phyloP scores from a whole-genome alignment of 2,113 vertebrate species.

The Setophaga kirtlandii region DNA sequence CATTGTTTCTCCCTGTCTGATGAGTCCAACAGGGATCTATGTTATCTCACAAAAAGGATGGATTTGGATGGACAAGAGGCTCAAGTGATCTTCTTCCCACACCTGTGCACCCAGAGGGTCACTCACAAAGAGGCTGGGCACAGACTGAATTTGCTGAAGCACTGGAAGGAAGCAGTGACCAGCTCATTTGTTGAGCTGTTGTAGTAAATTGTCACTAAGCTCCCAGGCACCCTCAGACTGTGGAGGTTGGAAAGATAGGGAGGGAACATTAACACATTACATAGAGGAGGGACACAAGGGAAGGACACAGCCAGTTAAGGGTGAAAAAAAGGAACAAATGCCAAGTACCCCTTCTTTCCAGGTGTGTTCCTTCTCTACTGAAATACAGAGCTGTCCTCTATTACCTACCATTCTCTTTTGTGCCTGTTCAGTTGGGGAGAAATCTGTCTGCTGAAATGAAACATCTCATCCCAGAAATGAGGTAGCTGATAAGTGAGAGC shows the following conservation, averaged over 20 bases:
- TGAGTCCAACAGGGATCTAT: neutral
- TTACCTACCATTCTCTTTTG: constrained; percentile 2
- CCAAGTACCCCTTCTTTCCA: neutral
- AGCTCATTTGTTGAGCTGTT: neutral
- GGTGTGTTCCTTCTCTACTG: neutral
- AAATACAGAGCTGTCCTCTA: neutral
- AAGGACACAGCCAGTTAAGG: neutral
- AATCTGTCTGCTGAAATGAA: constrained; percentile 30
- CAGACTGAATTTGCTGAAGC: neutral
- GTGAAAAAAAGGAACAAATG: neutral
- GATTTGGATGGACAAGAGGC: neutral
- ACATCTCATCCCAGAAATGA: neutral
- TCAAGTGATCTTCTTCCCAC: neutral
- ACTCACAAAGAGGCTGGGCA: neutral
- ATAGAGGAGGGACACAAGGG: neutral
- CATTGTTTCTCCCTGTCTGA: neutral
- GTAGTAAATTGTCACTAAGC: neutral
- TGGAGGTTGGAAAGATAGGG: neutral
- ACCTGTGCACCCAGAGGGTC: neutral
- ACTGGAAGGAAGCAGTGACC: neutral
- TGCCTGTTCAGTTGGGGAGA: neutral
- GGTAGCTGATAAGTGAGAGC: constrained; percentile 13
- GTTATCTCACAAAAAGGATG: neutral
- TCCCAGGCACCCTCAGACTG: neutral
- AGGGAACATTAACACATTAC: neutral